phyloP scores from a whole-genome alignment of 92 coral and sea anemone species.

The Epizoanthus illoricatus region DNA sequence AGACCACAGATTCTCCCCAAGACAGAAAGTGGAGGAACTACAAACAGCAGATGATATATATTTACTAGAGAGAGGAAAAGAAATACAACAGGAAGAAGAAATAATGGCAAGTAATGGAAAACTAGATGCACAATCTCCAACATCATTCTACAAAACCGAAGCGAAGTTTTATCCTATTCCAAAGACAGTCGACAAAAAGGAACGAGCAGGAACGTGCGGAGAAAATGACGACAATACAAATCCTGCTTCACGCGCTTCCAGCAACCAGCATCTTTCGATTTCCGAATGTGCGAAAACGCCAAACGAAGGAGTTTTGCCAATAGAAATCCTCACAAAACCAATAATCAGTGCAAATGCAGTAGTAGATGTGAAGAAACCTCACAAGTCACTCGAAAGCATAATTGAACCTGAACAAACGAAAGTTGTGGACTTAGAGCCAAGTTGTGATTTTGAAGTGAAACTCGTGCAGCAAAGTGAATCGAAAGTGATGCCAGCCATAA shows the following conservation, averaged over 20 bases:
- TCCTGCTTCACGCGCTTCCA: not conserved
- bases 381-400: not conserved
- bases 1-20: not conserved
- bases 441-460: not conserved
- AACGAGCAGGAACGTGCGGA: not conserved
- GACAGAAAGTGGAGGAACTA: not conserved
- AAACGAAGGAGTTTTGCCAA: no score
- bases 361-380: not conserved
- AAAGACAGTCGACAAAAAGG: not conserved
- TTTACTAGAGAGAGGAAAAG: not conserved
- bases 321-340: not conserved
- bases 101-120: not conserved
- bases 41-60: not conserved
- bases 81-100: not conserved
- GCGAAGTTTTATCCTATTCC: conserved; percentile 4
- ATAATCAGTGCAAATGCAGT: not conserved
- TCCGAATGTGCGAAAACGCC: not conserved
- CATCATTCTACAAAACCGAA: not conserved
- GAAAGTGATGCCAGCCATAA: conserved; percentile 23
- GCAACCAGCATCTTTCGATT: not conserved
- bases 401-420: not conserved
- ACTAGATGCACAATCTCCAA: not conserved
- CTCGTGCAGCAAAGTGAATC: not conserved
- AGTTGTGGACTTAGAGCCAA: not conserved
- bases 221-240: not conserved